Evolutionary conservation across 2,113 vertebrate genomes (phyloP), one percentile per base, ranked within the genome.

Genomic region (Gadus macrocephalus): DNA sequence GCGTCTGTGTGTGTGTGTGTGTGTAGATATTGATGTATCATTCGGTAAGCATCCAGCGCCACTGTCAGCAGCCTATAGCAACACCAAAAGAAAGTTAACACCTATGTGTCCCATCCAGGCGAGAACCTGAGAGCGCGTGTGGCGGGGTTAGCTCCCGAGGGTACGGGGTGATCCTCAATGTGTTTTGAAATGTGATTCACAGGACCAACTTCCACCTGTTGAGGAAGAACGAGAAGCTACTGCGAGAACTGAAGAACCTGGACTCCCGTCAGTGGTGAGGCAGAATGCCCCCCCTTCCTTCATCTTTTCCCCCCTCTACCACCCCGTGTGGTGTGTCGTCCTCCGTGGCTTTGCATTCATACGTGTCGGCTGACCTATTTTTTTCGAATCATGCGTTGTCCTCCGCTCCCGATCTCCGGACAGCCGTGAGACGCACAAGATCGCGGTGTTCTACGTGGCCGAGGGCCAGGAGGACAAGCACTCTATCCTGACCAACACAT

Each of bases 381-480:
- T 55, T 69, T 15, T 28, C 49, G 9, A 14, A 20, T 9, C 49
- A 12, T 69, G 8, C 49, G 11, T 7, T 14, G 4, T n/a, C 7
- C 53, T 56, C 49, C 55, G 20, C 25, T 4, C 56, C 8, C 42
- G 1, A 8, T 56, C 14, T 53, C 20, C 9, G 42, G 42, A 49
- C 9, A 99, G 97, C 86, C 95, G 97, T 49, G 97, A 99, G 83
- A 99, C 97, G 4, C 97, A 99, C 89, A 99, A 99, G 89, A 99
- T 99, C 20, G 97, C 97, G 8, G 97, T 99, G 71, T 99, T 99
- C 91, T 99, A 98, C 70, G 96, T 99, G 75, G 97, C 97, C 53
- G 97, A 98, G 82, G 97, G 97, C 28, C 97, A 99, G 87, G 97
- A 99, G 88, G 97, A 99, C 89, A 99, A 99, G 83, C 96, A 98